Evolutionary conservation across 2,113 vertebrate genomes (phyloP).

Genomic region (Lathamus discolor): DNA sequence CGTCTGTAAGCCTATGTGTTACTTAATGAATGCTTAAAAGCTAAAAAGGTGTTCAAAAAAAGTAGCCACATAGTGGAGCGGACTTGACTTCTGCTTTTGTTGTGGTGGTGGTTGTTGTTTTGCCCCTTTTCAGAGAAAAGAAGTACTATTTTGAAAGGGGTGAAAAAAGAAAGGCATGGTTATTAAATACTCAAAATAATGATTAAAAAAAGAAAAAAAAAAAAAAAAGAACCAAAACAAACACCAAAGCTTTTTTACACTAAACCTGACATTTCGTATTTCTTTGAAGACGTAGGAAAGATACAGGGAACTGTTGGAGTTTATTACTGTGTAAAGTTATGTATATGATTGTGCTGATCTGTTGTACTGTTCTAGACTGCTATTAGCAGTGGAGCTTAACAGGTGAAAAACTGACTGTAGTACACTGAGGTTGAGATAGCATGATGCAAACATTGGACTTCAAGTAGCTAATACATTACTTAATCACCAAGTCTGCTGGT

Average conservation of each 20-base stretch:
- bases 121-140: neutral
- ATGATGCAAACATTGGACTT: neutral
- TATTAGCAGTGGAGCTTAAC: neutral
- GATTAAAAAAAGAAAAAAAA: neutral
- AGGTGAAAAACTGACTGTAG: neutral
- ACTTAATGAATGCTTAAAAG: neutral
- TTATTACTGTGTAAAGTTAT: neutral
- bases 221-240: neutral
- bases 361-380: neutral
- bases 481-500: neutral
- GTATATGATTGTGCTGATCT: neutral
- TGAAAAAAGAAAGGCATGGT: neutral
- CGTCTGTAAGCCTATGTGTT: neutral
- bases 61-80: neutral
- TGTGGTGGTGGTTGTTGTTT: neutral
- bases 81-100: neutral
- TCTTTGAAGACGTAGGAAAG: neutral
- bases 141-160: neutral
- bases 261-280: neutral
- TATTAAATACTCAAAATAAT: neutral
- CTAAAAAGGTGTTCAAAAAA: neutral
- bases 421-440: neutral
- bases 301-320: neutral
- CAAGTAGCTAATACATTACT: neutral
- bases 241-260: neutral